Conservation (phyloP, 2,888 invertebrate species). For the Phrixothrix hirtus region DNA sequence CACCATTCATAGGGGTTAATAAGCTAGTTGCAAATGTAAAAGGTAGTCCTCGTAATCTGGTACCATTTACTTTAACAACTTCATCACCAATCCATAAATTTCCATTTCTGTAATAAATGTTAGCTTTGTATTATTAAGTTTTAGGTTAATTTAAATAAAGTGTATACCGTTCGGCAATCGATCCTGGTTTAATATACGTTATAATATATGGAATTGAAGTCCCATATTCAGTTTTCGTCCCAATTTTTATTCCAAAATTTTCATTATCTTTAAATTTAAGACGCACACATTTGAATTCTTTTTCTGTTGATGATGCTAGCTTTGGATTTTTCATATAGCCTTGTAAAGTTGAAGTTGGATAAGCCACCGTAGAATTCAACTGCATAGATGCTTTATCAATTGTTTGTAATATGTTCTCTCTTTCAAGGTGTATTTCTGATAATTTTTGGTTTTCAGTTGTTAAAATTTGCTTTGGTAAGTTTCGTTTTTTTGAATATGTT, state of each 20-base stretch:
- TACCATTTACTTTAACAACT: constrained; percentile 86
- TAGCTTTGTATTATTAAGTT: neutral
- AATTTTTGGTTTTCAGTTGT: too few relatives aligned
- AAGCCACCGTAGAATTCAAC: constrained; percentile 23
- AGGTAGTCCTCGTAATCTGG: constrained; percentile 73
- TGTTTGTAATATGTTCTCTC: too few relatives aligned
- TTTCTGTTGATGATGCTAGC: constrained; percentile 35
- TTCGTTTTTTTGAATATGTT: too few relatives aligned
- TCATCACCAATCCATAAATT: constrained; percentile 84
- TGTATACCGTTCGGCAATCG: constrained; percentile 58
- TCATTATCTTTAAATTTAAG: constrained; percentile 40
- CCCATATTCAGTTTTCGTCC: constrained; percentile 35
- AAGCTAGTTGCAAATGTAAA: constrained; percentile 63
- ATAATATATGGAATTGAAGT: constrained; percentile 54
- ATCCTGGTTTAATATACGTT: constrained; percentile 57
- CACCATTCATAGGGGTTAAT: constrained; percentile 51
- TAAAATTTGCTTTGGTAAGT: too few relatives aligned
- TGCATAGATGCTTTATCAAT: constrained; percentile 38
- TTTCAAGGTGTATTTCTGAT: too few relatives aligned
- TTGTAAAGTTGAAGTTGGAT: constrained; percentile 21
- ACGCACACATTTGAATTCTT: constrained; percentile 48
- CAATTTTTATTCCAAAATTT: constrained; percentile 43
- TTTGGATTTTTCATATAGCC: constrained; percentile 6
- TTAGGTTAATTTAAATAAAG: constrained; percentile 3
- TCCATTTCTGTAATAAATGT: constrained; percentile 72